Evolutionary conservation across 2,797 vertebrate species (phyloP).

Genomic region (Lutjanus argentimaculatus): DNA sequence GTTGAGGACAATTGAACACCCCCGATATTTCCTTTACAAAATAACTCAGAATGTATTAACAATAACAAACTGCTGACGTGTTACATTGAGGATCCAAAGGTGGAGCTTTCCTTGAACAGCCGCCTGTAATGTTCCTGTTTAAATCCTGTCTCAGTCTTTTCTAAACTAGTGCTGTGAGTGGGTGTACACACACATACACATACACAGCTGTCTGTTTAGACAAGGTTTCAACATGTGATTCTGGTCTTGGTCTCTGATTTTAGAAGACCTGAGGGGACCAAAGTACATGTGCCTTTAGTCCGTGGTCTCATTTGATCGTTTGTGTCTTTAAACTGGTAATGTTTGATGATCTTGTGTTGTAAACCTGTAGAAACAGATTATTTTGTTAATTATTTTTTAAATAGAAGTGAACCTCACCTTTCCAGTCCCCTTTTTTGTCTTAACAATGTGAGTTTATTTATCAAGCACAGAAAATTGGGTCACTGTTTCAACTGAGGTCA

Average conservation of each 20-base stretch:
- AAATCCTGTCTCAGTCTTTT: constrained; percentile 26
- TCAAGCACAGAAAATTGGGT: constrained; percentile 19
- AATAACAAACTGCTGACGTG: neutral
- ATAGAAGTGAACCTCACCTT: constrained; percentile 3
- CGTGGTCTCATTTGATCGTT: constrained; percentile 84
- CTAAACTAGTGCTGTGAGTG: constrained; percentile 9
- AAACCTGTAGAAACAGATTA: constrained; percentile 41
- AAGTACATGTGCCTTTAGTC: constrained; percentile 98
- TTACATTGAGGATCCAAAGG: constrained; percentile 13
- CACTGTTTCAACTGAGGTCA: neutral
- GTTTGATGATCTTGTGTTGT: constrained; percentile 42
- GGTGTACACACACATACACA: constrained; percentile 33
- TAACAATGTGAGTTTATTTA: neutral
- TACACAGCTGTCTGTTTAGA: constrained; percentile 78
- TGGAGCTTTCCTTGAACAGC: constrained; percentile 4
- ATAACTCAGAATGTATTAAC: constrained; percentile 43
- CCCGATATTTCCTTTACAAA: constrained; percentile 14
- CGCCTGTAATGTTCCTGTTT: constrained; percentile 15
- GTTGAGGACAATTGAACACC: constrained; percentile 2
- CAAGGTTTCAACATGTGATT: constrained; percentile 76
- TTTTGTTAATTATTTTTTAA: constrained; percentile 42
- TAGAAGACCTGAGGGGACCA: constrained; percentile 93
- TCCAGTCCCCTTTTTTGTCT: constrained; percentile 8
- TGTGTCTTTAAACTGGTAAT: constrained; percentile 43
- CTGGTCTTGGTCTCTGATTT: constrained; percentile 88